A percentile compares a stretch with the other conserved stretches of the same genome.
Evolutionary conservation across 2,888 invertebrate genomes (phyloP).

Genomic region (Tiliacea citrago): DNA sequence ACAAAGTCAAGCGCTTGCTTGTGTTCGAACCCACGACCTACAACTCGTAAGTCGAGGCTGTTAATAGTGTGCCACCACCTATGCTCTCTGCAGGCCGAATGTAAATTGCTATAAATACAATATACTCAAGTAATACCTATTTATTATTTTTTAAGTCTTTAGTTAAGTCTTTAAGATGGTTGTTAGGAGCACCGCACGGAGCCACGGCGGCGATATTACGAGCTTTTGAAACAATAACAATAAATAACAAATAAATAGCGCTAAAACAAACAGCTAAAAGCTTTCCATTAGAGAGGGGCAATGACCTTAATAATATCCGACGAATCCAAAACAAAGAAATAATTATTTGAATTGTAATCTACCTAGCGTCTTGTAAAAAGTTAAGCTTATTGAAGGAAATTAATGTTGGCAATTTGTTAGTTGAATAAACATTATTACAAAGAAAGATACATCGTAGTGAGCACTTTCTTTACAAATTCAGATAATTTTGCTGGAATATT

Average conservation of each 20-base stretch:
- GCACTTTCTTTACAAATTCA: neutral
- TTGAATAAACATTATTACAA: too few species aligned
- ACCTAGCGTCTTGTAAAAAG: neutral
- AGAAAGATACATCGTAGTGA: too few species aligned
- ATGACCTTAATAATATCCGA: neutral
- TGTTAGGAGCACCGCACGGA: neutral
- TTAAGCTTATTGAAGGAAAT: neutral
- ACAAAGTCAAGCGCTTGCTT: too few species aligned
- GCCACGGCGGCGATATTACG: neutral
- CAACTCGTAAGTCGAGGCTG: too few species aligned
- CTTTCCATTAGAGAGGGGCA: constrained; percentile 27
- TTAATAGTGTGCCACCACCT: too few species aligned
- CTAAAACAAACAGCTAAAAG: constrained; percentile 29
- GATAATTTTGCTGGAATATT: neutral
- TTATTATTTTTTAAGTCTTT: neutral
- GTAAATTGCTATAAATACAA: neutral
- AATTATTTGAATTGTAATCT: constrained; percentile 2
- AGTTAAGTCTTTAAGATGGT: neutral
- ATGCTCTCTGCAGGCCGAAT: neutral
- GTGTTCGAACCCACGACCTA: too few species aligned
- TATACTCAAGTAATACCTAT: too few species aligned
- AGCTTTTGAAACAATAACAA: constrained; percentile 27
- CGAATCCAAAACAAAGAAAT: constrained; percentile 1
- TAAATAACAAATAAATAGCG: constrained; percentile 31
- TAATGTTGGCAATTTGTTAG: neutral